Conservation (phyloP, 1,140 invertebrate genomes). For the Pseudomyrmex concolor region DNA sequence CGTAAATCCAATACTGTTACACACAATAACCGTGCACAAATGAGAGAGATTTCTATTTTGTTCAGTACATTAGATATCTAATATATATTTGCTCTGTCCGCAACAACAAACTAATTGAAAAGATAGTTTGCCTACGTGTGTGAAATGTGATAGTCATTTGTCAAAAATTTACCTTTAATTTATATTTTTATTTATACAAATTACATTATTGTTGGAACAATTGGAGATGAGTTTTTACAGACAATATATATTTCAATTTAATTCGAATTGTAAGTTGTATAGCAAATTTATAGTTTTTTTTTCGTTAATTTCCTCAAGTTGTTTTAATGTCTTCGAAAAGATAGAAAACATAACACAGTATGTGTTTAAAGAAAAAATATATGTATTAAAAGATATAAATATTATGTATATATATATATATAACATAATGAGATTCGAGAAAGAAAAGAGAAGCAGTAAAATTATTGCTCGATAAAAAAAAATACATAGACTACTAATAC, state of each 20-base stretch:
- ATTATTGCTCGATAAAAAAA: slow-evolving; percentile 30
- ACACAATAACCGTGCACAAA: slow-evolving; percentile 36
- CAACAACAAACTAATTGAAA: slow-evolving; percentile 18
- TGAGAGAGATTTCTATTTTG: background rate
- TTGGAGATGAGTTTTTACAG: background rate
- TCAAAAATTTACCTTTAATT: too few relatives aligned
- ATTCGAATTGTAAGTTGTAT: slow-evolving; percentile 1
- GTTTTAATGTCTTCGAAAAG: slow-evolving; percentile 10
- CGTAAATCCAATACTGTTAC: slow-evolving; percentile 37
- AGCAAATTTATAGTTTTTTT: slow-evolving; percentile 32
- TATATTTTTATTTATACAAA: too few relatives aligned
- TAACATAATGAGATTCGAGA: slow-evolving; percentile 7
- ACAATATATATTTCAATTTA: slow-evolving; percentile 23
- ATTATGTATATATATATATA: slow-evolving; percentile 5
- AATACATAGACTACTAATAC: slow-evolving; percentile 40
- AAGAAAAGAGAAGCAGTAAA: background rate
- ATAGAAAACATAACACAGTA: slow-evolving; percentile 12
- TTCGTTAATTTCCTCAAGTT: background rate
- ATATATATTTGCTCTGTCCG: background rate
- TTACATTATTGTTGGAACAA: background rate
- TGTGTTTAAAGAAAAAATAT: slow-evolving; percentile 1
- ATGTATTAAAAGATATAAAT: too few relatives aligned
- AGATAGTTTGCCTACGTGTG: slow-evolving; percentile 6
- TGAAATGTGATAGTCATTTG: slow-evolving; percentile 22
- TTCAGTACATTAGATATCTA: too few relatives aligned